phyloP scores from a whole-genome alignment of 2,113 vertebrate species.

The Vombatus ursinus region DNA sequence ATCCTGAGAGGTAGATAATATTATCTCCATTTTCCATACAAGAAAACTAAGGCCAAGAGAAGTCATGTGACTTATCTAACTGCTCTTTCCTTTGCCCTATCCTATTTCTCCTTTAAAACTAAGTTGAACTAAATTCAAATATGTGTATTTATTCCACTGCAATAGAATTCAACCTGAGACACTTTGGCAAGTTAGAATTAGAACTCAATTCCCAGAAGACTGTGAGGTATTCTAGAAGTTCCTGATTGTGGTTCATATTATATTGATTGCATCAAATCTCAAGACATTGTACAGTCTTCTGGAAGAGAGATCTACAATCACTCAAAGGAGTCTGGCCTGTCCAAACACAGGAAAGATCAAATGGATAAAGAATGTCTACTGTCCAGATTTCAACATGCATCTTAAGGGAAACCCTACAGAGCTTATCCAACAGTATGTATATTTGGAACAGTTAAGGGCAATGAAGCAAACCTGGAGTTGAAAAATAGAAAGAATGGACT shows the following conservation, averaged over 20 bases:
- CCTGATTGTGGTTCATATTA: background rate
- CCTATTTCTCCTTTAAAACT: background rate
- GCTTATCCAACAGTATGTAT: background rate
- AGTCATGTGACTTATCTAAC: background rate
- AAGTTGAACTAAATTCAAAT: background rate
- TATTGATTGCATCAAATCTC: background rate
- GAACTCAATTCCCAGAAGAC: background rate
- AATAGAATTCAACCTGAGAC: background rate
- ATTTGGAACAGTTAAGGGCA: background rate
- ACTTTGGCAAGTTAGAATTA: background rate
- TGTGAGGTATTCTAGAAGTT: background rate
- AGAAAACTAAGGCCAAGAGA: background rate
- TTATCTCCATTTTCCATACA: background rate
- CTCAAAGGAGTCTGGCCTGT: background rate
- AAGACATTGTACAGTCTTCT: background rate
- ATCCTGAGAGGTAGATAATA: background rate
- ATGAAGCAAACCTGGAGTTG: background rate
- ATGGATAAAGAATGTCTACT: background rate
- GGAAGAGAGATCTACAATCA: background rate
- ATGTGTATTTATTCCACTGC: background rate
- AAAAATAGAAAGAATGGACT: background rate
- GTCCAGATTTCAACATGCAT: background rate
- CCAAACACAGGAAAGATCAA: background rate
- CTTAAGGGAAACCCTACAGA: background rate
- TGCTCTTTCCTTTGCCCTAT: background rate